phyloP scores from a whole-genome alignment of 2,888 invertebrate species.

The Cryptocheilus praepositus region DNA sequence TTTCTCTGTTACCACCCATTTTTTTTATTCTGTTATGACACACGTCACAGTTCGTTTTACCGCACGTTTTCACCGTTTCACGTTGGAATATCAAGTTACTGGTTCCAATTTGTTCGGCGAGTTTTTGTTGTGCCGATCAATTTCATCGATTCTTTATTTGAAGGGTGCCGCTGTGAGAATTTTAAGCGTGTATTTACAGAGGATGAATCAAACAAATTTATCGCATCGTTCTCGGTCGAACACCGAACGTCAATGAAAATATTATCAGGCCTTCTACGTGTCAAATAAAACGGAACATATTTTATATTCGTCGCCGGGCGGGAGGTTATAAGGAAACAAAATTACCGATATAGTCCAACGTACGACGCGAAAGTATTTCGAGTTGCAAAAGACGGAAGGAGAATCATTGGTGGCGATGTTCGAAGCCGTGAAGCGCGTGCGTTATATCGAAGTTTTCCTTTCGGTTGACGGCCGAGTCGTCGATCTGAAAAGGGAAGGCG shows the following conservation, averaged over 20 bases:
- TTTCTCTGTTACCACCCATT: constrained; percentile 25
- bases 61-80: constrained; percentile 18
- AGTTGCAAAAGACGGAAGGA: constrained; percentile 25
- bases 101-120: constrained; percentile 39
- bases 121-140: constrained; percentile 34
- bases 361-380: constrained; percentile 8
- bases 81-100: constrained; percentile 45
- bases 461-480: constrained; percentile 50
- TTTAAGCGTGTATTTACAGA: constrained; percentile 7
- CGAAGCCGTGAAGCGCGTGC: constrained; percentile 46
- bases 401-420: constrained; percentile 28
- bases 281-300: too few relatives aligned
- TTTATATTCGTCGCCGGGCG: too few relatives aligned
- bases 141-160: constrained; percentile 46
- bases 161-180: constrained; percentile 49
- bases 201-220: neutral
- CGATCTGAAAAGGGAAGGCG: constrained; percentile 53
- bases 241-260: too few relatives aligned
- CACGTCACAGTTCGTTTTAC: neutral
- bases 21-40: constrained; percentile 19
- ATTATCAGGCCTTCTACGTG: too few relatives aligned
- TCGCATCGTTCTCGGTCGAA: too few relatives aligned
- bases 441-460: constrained; percentile 56
- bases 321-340: constrained; percentile 2
- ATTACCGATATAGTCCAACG: neutral